Base-by-base conservation (phyloP, 2,113 vertebrate species). In the Corythoichthys intestinalis region DNA sequence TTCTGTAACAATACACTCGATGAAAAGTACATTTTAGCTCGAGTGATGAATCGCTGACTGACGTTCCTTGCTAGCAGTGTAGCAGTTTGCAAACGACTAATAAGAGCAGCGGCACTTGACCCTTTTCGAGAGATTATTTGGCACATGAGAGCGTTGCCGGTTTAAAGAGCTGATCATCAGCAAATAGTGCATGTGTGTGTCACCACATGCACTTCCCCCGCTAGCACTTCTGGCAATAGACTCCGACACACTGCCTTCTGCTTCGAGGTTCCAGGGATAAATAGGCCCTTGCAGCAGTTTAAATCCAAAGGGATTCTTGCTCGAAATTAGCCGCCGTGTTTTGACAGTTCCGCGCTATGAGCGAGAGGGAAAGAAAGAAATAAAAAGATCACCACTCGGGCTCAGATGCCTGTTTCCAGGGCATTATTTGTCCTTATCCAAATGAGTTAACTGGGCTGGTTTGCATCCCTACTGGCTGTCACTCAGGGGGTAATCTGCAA, bases 401-500 rank as follows among this genome's bases (percentile, higher is more conserved):
- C 75, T 74, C 56, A 71, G 69, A 75, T 69, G 77, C 66, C 64
- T 60, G n/a, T 74, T 63, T 56, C 3, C 41, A 80, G 52, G 67
- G 54, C 65, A 67, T 81, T 80, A 75, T 71, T 71, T 73, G 44
- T 80, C 75, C 61, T 67, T 71, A 73, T 86, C 77, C 70, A 75
- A 75, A 77, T 73, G 83, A 76, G 63, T 69, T 67, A 63, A 71
- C 49, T 44, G 66, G 52, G 9, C 65, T 64, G 61, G 72, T 68
- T 68, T 69, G 53, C 64, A 58, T 83, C 78, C 67, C 67, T 56
- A 58, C 76, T 78, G 86, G 78, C 80, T 83, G 58, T 81, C 85
- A 61, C 75, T 83, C 71, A 83, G 87, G 82, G 41, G 81, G 84
- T 85, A 78, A 85, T 83, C 76, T 67, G 75, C 70, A 72, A 74